Evolutionary conservation across 2,113 vertebrate genomes (phyloP).

Genomic region (Axis porcinus): DNA sequence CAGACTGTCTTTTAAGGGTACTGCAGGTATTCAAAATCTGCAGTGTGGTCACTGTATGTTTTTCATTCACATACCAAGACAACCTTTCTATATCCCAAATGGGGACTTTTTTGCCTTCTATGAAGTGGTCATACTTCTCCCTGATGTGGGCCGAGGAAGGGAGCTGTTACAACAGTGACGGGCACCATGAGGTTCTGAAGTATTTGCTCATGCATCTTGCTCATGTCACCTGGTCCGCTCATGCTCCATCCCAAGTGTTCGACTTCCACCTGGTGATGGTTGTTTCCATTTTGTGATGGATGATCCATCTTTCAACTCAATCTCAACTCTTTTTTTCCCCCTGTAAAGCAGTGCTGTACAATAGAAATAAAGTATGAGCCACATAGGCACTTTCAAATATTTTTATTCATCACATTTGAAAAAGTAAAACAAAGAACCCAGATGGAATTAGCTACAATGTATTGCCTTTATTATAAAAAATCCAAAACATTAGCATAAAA

Average conservation of each 20-base stretch:
- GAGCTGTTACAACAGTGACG: rapidly evolving
- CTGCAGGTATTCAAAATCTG: rapidly evolving
- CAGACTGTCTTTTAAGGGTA: not conserved
- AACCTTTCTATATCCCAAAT: not conserved
- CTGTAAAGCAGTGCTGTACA: not conserved
- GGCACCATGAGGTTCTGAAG: not conserved
- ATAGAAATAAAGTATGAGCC: not conserved
- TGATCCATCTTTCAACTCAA: not conserved
- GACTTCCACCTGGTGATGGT: not conserved
- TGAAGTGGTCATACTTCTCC: not conserved
- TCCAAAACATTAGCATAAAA: not conserved
- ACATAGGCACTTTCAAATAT: not conserved
- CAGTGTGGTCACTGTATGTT: not conserved
- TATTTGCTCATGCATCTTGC: not conserved
- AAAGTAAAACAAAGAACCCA: not conserved
- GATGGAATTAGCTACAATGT: not conserved
- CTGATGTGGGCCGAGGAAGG: not conserved
- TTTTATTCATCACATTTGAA: not conserved
- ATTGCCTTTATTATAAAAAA: not conserved
- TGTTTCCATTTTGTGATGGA: not conserved
- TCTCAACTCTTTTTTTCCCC: not conserved
- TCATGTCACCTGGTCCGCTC: not conserved
- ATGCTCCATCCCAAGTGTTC: not conserved
- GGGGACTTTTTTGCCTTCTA: not conserved
- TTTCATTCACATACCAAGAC: not conserved